Base-by-base conservation (phyloP, 2,113 vertebrate genomes). In the Lethenteron reissneri region DNA sequence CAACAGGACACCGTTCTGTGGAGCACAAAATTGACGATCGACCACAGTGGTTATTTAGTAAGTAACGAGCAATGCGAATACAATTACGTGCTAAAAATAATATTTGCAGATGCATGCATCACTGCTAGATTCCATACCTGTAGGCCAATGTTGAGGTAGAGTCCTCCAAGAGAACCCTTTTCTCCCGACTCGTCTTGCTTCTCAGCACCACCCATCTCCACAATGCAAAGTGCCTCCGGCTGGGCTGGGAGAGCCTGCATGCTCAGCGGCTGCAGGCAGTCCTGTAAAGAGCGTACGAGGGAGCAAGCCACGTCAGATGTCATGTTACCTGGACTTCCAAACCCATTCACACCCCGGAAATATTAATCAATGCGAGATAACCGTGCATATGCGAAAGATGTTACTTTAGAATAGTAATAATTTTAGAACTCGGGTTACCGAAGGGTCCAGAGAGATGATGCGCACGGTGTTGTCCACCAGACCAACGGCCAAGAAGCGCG, bases 191-290 rank as follows among this genome's bases (percentile, higher is more conserved):
- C 92, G 1, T 99, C 94, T 77, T 99, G 92, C 76, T 97, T 96
- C 79, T 99, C 92, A 0, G 94, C 85, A 1, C 92, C 90, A 12
- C 94, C 94, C 92, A 97, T 99, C 81, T 99, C 94, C 74, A 99
- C 94, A 0, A 99, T 97, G 68, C 94, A 99, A 59, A 99, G 80
- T 0, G 90, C 89, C 74, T 99, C 92, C 0, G 94, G 92, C 78
- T 99, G 94, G 0, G 94, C 94, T 0, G 94, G 94, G 12, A 99
- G 84, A 1, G 92, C 94, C 79, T 99, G 94, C 94, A 97, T 96
- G 62, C 94, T 99, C 75, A 99, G 76, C 0, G 94, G 94, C 77
- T 99, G 94, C 0, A 99, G 78, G 73, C 94, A 99, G 74, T 97
- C 91, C 94, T 99, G 76, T 9, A 0, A 6, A 10, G 14, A 41